Evolutionary conservation across 2,888 invertebrate genomes (phyloP).

Genomic region (Xanthorhoe designata): DNA sequence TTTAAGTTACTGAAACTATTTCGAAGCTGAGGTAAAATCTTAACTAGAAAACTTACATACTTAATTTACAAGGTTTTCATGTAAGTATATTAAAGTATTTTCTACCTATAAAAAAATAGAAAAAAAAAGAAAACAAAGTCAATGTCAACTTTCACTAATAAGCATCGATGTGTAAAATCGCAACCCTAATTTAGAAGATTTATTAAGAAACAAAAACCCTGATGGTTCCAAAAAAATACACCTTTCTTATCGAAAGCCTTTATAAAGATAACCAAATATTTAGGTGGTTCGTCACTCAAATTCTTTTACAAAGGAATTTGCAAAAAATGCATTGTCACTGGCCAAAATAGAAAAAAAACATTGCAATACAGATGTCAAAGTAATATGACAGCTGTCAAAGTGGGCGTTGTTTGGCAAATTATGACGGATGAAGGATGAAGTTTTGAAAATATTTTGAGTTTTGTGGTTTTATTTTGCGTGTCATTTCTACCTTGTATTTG

Average conservation of each 20-base stretch:
- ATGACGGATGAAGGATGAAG: conserved; percentile 58
- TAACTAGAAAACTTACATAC: too few species aligned
- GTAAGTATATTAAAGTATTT: too few species aligned
- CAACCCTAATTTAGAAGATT: conserved; percentile 14
- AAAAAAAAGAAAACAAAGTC: neutral
- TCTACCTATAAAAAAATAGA: too few species aligned
- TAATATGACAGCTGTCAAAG: conserved; percentile 81
- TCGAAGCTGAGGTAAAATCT: too few species aligned
- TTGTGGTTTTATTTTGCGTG: conserved; percentile 46
- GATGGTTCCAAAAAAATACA: conserved; percentile 41
- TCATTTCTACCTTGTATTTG: conserved; percentile 49
- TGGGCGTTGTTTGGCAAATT: conserved; percentile 70
- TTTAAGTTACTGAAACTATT: too few species aligned
- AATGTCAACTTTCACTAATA: neutral
- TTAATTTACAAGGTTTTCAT: too few species aligned
- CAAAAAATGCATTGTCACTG: conserved; percentile 50
- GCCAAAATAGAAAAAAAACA: conserved; percentile 49
- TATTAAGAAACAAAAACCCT: conserved; percentile 31
- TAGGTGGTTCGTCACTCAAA: conserved; percentile 52
- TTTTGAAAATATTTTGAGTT: conserved; percentile 62
- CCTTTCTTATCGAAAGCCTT: conserved; percentile 48
- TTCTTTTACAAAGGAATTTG: conserved; percentile 40
- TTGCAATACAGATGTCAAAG: conserved; percentile 69
- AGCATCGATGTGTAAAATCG: conserved; percentile 13
- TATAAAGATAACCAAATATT: conserved; percentile 52